These are phyloP conservation scores for Penaeus vannamei DNA, from an alignment of 1,140 invertebrate species.

Conservation along the genomic window DNA sequence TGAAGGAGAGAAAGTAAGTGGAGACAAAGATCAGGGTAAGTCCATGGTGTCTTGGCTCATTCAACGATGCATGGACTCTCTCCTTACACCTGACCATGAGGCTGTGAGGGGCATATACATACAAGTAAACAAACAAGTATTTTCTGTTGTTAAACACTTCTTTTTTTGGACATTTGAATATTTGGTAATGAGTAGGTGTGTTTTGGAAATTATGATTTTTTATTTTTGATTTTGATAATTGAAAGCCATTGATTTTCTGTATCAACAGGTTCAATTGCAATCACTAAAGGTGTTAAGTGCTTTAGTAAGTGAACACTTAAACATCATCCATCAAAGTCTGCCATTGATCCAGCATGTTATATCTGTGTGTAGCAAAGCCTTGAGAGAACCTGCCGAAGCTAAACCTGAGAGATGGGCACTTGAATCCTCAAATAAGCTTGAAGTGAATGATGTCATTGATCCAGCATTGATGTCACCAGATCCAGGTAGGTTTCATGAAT, in stretches of 20 bases:
- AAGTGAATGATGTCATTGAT: constrained; percentile 16
- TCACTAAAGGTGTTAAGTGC: constrained; percentile 66
- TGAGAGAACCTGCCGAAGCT: constrained; percentile 1
- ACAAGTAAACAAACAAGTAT: constrained; percentile 7
- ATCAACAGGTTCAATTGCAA: constrained; percentile 58
- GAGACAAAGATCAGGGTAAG: constrained; percentile 4
- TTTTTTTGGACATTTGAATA: too few relatives aligned
- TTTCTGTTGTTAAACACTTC: too few relatives aligned
- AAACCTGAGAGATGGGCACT: background rate
- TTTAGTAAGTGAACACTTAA: constrained; percentile 65
- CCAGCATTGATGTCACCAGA: constrained; percentile 48
- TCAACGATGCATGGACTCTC: constrained; percentile 54
- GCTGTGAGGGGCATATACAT: constrained; percentile 58
- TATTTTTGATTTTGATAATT: too few relatives aligned
- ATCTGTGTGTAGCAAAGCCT: constrained; percentile 47
- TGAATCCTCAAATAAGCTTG: background rate
- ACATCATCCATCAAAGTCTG: constrained; percentile 54
- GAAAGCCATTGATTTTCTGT: too few relatives aligned
- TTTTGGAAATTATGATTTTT: too few relatives aligned
- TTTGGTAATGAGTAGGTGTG: too few relatives aligned
- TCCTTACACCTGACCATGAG: constrained; percentile 45
- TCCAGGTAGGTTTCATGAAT: constrained; percentile 35
- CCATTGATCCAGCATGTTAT: constrained; percentile 60
- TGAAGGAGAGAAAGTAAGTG: constrained; percentile 33
- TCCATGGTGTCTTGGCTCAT: constrained; percentile 62